Evolutionary conservation across 2,113 vertebrate genomes (phyloP).

Genomic region (Xenopus borealis): DNA sequence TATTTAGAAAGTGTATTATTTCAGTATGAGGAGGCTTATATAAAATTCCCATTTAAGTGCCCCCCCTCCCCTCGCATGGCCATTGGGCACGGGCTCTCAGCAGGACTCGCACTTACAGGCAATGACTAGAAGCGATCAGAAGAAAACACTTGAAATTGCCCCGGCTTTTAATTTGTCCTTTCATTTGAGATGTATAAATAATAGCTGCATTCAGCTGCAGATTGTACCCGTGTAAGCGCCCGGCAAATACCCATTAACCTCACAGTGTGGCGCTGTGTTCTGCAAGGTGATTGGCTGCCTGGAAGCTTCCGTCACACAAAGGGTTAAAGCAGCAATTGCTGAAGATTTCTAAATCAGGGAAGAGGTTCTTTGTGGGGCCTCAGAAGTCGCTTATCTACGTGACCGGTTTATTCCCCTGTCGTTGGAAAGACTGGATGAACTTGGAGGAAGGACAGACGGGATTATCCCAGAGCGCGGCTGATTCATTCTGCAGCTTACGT

Average conservation of each 20-base stretch:
- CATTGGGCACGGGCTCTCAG: neutral
- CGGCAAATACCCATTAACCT: neutral
- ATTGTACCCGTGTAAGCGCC: neutral
- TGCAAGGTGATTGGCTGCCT: neutral
- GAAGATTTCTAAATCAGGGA: neutral
- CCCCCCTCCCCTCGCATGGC: neutral
- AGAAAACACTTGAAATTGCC: slow-evolving; percentile 3
- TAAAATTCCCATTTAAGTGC: no score
- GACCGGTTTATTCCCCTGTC: neutral
- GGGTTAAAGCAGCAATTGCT: neutral
- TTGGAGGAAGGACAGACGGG: no score
- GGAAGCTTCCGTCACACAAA: neutral
- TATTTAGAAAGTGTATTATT: no score
- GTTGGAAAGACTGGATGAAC: neutral
- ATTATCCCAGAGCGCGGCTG: no score
- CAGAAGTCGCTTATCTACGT: neutral
- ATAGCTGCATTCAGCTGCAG: neutral
- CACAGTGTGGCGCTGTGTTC: neutral
- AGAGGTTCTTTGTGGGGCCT: neutral
- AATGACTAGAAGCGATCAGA: slow-evolving; percentile 7
- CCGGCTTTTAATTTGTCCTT: neutral
- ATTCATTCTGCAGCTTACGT: no score
- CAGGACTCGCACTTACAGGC: slow-evolving; percentile 14
- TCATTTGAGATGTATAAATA: neutral
- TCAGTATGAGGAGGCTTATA: no score